Base-by-base conservation (phyloP, 2,113 vertebrate genomes). In the Kryptolebias marmoratus region DNA sequence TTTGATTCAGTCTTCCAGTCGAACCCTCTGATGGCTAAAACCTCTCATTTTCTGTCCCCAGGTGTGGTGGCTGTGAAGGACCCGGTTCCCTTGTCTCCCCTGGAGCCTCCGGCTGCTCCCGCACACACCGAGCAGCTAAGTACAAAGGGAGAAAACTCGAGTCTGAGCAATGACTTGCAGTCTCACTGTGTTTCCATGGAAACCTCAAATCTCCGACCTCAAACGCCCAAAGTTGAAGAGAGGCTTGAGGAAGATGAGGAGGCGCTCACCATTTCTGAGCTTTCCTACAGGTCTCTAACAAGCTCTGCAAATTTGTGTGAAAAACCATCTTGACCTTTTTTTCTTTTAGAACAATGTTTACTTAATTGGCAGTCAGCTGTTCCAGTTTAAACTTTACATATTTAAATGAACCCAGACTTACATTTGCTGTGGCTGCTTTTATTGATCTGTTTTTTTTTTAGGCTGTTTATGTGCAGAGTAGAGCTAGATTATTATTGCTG, bases 241-340 rank as follows among this genome's bases (percentile, higher is more conserved):
- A 73, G 73, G 64, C 54, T 53, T 64, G 93, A 66, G 16, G 92
- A 94, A 18, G 90, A 90, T 28, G 81, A 89, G 62, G 93, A 95
- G 1, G 92, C 94, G 11, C 91, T 96, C 80, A 97, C 95, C 47
- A 98, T 99, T 72, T 98, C 98, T 31, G 98, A 99, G 91, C 90
- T 96, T 39, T 87, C 89, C 0, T 99, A 98, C 92, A 92, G 86
- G 91, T 92, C 42, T 12, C n/a, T 27, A 30, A 11, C 54, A 47
- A 53, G 14, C 31, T 18, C 5, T 58, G 14, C 14, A 52, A 39
- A 53, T 11, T 30, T 18, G 28, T 11, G 42, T 6, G 36, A 48
- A 70, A 16, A 58, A 36, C 4, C 8, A n/a, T 58, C 3, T 16
- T 8, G 28, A 22, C 22, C 22, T 22, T 22, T 22, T 22, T 36